Base-by-base conservation (phyloP, 2,888 invertebrate species). In the Villa cingulata region DNA sequence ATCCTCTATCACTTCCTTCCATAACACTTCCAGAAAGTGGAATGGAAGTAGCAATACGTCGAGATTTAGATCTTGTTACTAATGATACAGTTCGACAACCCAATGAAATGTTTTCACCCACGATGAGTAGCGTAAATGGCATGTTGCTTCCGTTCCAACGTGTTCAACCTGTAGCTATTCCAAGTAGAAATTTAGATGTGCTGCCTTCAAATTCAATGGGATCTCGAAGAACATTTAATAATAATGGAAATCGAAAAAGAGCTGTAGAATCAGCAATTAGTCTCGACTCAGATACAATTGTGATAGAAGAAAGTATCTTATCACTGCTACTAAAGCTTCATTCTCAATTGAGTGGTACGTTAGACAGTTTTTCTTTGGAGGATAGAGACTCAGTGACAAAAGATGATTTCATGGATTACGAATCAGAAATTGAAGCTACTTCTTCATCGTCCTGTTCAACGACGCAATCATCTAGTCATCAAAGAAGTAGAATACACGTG, bases 321-420 rank as follows among this genome's bases (percentile, higher is more conserved):
- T 90, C 92, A 0, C 70, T 95, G 44, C 72, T 96, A 39, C 71
- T 95, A 45, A 91, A 89, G 64, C 74, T 94, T 15, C 94, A 96
- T 68, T 87, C 89, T 3, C 90, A 92, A 63, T 72, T 95, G 37
- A 85, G 87, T 1, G 88, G 87, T 1, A 71, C 78, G 14, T 77
- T 86, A 10, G 89, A 91, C 62, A 89, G 89, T 53, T 95, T 84
- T 62, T 74, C 77, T 17, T 58, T 77, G 17, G 76, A 76, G 43
- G 78, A 78, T 50, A 57, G 57, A 37, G 62, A 60, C 34, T 55
- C 56, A 10, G 23, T 27, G 51, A 51, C 12, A n/a, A 18, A 40
- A 29, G 37, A 43, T 4, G 19, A 45, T 23, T 66, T 66, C 65
- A 56, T 67, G 51, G 68, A 67, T 52, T 59, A 57, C 47, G 63